A percentile compares a stretch with the other conserved stretches of the same genome.
Conservation (phyloP, 1,140 invertebrate species). For the Monomorium pharaonis region DNA sequence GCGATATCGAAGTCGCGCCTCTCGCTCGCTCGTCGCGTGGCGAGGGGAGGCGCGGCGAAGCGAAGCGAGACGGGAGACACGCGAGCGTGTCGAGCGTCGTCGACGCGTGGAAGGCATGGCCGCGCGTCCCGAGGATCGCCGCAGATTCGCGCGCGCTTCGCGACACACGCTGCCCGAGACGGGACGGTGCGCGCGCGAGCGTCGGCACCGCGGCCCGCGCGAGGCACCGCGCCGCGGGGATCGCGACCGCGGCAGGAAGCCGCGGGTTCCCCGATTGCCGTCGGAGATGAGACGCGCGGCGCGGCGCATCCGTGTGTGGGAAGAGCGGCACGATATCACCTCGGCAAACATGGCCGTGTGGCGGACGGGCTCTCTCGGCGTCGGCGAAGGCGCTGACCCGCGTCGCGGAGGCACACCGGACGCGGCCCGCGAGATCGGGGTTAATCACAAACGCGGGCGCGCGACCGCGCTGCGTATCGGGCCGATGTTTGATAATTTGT, state of each 20-base stretch:
- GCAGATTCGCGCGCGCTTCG: not conserved
- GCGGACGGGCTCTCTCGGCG: constrained; percentile 53
- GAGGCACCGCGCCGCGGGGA: no score
- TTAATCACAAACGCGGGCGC: constrained; percentile 69
- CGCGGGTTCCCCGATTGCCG: constrained; percentile 13
- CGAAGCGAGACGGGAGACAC: not conserved
- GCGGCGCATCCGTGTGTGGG: constrained; percentile 31
- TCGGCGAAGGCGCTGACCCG: constrained; percentile 11
- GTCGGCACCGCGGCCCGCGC: not conserved
- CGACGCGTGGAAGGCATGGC: not conserved
- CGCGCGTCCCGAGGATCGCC: not conserved
- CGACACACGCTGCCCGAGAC: not conserved
- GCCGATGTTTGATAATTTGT: constrained; percentile 89
- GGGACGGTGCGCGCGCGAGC: not conserved
- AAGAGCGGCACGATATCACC: constrained; percentile 54
- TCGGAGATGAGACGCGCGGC: constrained; percentile 36
- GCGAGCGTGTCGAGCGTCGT: not conserved
- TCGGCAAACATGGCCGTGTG: constrained; percentile 72
- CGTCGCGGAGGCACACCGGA: constrained; percentile 36
- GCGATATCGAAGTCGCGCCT: not conserved
- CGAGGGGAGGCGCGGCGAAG: not conserved
- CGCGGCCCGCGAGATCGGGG: constrained; percentile 58
- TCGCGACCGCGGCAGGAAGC: not conserved
- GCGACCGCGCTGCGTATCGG: constrained; percentile 69
- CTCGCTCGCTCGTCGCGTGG: no score